Evolutionary conservation across 2,888 invertebrate genomes (phyloP).

Genomic region (Lochmaea crataegi): DNA sequence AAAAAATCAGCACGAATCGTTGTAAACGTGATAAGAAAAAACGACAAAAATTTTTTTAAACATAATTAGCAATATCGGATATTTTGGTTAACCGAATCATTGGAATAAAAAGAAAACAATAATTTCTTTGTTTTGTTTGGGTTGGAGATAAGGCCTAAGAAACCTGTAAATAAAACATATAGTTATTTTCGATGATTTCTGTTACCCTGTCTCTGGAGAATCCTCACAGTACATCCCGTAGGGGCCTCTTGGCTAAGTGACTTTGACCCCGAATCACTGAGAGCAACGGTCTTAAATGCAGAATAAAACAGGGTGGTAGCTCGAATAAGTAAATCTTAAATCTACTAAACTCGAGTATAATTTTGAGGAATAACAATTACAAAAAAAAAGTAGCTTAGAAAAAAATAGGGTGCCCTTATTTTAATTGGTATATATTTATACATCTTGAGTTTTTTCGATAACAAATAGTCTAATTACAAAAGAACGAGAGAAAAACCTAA

Average conservation of each 20-base stretch:
- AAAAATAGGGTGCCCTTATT: no score
- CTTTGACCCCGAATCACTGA: constrained; percentile 6
- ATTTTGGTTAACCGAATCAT: background rate
- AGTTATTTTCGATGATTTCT: constrained; percentile 40
- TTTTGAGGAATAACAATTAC: no score
- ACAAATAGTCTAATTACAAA: no score
- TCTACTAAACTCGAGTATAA: background rate
- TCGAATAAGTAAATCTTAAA: background rate
- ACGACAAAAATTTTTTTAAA: background rate
- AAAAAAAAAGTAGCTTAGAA: no score
- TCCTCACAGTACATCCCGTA: constrained; percentile 59
- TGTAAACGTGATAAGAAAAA: background rate
- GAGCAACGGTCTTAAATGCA: constrained; percentile 17
- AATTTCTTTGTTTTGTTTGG: background rate
- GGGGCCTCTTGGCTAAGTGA: constrained; percentile 52
- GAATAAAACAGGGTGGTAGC: background rate
- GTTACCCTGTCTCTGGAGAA: constrained; percentile 56
- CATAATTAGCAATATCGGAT: background rate
- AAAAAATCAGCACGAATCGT: background rate
- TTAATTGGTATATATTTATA: no score
- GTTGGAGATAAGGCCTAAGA: background rate
- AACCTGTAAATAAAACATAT: constrained; percentile 1
- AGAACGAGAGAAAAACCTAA: no score
- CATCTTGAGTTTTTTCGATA: no score
- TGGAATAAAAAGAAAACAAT: background rate